Conservation (phyloP, 2,113 vertebrate genomes). For the Chloropsis cyanopogon region DNA sequence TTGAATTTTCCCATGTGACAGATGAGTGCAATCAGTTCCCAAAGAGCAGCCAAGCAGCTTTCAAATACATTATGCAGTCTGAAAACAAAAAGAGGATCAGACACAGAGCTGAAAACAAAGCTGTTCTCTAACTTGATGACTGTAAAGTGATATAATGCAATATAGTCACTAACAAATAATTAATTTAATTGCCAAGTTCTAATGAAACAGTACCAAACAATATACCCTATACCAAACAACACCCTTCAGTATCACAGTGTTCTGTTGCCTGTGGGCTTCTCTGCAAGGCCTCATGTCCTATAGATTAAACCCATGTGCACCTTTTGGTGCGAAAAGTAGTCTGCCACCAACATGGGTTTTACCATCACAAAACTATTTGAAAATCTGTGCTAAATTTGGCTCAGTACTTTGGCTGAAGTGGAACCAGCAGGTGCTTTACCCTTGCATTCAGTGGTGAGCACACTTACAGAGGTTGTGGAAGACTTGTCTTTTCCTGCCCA, state of each 20-base stretch:
- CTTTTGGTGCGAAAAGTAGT: not conserved
- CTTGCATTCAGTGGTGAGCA: not conserved
- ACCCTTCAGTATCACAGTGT: not conserved
- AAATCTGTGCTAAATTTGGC: not conserved
- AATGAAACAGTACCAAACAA: not conserved
- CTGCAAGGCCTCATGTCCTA: not conserved
- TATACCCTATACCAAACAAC: no score
- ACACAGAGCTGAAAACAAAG: not conserved
- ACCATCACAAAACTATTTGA: not conserved
- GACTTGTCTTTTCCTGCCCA: not conserved
- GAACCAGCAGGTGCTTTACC: not conserved
- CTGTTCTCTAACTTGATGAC: not conserved
- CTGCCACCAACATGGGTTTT: not conserved
- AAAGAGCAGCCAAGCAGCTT: not conserved
- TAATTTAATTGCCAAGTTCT: not conserved
- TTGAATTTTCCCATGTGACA: not conserved
- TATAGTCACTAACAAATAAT: not conserved
- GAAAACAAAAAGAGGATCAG: not conserved
- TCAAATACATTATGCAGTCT: not conserved
- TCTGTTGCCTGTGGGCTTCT: not conserved
- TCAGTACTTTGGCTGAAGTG: not conserved
- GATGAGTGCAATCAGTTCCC: not conserved
- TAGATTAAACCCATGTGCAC: not conserved
- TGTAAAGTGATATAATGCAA: not conserved
- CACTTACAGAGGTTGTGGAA: not conserved